Conservation (phyloP, 2,113 vertebrate species). For the Nymphicus hollandicus region DNA sequence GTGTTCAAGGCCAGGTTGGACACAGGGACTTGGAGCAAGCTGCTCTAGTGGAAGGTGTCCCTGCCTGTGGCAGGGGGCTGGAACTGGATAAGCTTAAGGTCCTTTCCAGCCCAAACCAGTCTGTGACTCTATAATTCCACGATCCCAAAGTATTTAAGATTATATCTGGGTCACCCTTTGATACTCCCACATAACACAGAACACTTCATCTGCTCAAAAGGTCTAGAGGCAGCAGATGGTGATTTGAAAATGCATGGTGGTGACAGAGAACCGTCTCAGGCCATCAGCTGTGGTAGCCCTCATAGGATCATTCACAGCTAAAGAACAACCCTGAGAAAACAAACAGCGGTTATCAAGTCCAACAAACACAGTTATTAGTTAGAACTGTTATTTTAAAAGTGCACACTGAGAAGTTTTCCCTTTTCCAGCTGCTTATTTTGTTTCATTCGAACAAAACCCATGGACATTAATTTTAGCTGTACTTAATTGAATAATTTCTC, state of each 20-base stretch:
- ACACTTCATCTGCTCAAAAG: not conserved
- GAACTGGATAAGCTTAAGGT: not conserved
- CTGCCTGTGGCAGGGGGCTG: not conserved
- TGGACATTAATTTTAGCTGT: slow-evolving; percentile 84
- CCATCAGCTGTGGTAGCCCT: not conserved
- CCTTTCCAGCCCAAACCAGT: not conserved
- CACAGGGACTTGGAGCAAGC: not conserved
- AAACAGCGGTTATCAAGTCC: not conserved
- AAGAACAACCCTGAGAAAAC: not conserved
- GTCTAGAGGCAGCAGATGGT: not conserved
- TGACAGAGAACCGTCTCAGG: not conserved
- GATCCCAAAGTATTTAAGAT: not conserved
- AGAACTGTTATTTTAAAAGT: slow-evolving; percentile 69
- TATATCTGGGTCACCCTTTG: not conserved
- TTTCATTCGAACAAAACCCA: slow-evolving; percentile 79
- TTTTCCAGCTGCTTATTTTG: slow-evolving; percentile 77
- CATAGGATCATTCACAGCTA: not conserved
- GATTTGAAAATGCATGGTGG: not conserved
- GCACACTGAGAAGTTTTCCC: slow-evolving; percentile 67
- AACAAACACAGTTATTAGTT: slow-evolving; percentile 69
- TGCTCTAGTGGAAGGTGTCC: not conserved
- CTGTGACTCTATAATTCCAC: not conserved
- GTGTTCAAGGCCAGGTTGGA: too few relatives aligned
- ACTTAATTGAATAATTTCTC: slow-evolving; percentile 91
- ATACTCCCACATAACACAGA: not conserved